Evolutionary conservation across 2,888 invertebrate genomes (phyloP), one percentile per base, ranked within the genome.

Genomic region (Hanleya hanleyi): DNA sequence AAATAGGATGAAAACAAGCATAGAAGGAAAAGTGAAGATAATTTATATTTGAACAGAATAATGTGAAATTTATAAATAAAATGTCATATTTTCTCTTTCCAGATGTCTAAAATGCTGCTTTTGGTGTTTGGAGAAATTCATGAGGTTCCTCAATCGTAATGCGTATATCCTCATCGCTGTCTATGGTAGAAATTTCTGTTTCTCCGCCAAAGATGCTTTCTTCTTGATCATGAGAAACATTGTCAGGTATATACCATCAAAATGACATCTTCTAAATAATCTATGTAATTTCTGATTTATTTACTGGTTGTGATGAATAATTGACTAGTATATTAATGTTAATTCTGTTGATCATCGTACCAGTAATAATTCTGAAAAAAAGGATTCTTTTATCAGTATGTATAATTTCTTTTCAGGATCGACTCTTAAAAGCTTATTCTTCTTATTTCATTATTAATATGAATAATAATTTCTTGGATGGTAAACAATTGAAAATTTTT

Each of bases 161-260:
- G 90, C 90, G 12, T 90, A 90, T 77, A 90, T 90, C 50, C 74
- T 90, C 92, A 97, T 97, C 89, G 97, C 98, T 0, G 94, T 98
- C 49, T 96, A 97, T 89, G 98, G 98, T 1, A 95, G 94, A 87
- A 95, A 94, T 88, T 98, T 99, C 91, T 97, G 97, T 89, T 90
- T 92, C 12, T 96, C 98, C 79, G 98, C 98, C 1, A 94, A 94
- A 87, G 95, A 97, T 88, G 96, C 98, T 0, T 97, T 98, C 88
- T 94, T 94, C 85, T 92, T 99, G 74, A 92, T 99, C 9, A 79
- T 90, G 80, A 78, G 89, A 74, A 90, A 90, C 80, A 81, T 88
- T 51, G 81, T 90, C 68, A 86, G 89, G 89, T 89, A 74, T 47
- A 4, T 1, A 2, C 18, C n/a, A n/a, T n/a, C n/a, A n/a, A n/a